Percentiles rank a stretch among this genome's conserved stretches.
Evolutionary conservation across 1,140 invertebrate genomes (phyloP).

Genomic region (Drosophila varians): DNA sequence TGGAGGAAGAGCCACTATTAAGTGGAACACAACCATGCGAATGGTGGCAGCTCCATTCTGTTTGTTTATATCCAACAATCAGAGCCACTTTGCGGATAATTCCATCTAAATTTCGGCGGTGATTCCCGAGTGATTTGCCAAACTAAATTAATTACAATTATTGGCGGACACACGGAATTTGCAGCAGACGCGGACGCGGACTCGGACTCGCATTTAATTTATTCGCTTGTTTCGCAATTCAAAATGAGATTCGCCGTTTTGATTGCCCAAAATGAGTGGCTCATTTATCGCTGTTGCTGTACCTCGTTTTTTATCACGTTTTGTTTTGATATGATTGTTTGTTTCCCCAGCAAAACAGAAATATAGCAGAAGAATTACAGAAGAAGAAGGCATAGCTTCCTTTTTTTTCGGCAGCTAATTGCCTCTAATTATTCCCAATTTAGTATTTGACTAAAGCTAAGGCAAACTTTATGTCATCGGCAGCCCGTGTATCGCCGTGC

Average conservation of each 20-base stretch:
- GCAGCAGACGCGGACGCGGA: too few species aligned
- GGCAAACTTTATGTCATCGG: constrained; percentile 24
- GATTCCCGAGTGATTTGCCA: constrained; percentile 37
- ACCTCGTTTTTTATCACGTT: constrained; percentile 2
- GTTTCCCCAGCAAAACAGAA: too few species aligned
- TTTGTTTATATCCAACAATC: neutral
- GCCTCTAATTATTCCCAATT: constrained; percentile 73
- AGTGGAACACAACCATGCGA: too few species aligned
- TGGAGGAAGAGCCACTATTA: too few species aligned
- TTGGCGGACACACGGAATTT: constrained; percentile 35
- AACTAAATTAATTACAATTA: constrained; percentile 38
- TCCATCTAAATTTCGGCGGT: neutral
- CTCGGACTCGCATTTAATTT: constrained; percentile 39
- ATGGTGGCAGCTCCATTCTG: neutral
- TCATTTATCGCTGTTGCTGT: constrained; percentile 24
- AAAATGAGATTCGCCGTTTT: constrained; percentile 33
- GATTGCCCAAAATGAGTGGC: constrained; percentile 47
- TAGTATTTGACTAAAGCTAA: constrained; percentile 49
- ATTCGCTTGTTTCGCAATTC: constrained; percentile 7
- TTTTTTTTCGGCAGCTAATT: constrained; percentile 52
- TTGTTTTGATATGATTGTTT: constrained; percentile 34
- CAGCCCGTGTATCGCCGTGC: neutral
- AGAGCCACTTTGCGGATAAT: neutral
- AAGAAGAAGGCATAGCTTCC: constrained; percentile 18
- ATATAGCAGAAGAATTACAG: too few species aligned